Percentiles rank a stretch among this genome's conserved stretches.
These are phyloP conservation scores for Forbesichthys papilliferus DNA, from an alignment of 2,113 vertebrate genomes.

Conservation along the genomic window DNA sequence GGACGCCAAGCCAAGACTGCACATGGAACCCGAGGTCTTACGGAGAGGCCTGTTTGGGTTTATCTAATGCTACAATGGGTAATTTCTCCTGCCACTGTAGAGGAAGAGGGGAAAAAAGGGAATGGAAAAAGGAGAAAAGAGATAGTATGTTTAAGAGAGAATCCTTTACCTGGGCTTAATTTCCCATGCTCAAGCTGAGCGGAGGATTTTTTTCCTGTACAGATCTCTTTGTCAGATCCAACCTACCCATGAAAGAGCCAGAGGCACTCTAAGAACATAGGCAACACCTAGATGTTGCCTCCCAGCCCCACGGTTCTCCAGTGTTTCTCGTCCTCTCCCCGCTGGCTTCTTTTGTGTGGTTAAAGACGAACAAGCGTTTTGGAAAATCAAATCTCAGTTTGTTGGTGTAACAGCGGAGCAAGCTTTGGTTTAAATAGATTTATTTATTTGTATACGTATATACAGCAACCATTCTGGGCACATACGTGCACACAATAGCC, in stretches of 20 bases:
- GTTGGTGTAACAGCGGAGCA: conserved; percentile 68
- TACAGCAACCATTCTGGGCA: conserved; percentile 63
- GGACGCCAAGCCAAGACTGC: conserved; percentile 91
- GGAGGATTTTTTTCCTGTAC: conserved; percentile 80
- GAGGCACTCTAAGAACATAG: conserved; percentile 78
- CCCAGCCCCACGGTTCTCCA: conserved; percentile 74
- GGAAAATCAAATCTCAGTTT: conserved; percentile 80
- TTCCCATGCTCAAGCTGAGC: conserved; percentile 87
- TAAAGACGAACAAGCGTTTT: conserved; percentile 74
- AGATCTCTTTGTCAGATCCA: conserved; percentile 85
- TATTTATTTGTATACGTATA: conserved; percentile 38
- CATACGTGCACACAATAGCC: conserved; percentile 29
- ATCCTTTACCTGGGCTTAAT: conserved; percentile 97
- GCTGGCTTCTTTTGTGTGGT: conserved; percentile 74
- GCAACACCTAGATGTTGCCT: conserved; percentile 79
- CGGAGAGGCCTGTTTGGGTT: conserved; percentile 87
- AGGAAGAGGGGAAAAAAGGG: conserved; percentile 49
- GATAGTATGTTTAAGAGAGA: conserved; percentile 90
- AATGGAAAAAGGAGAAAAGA: conserved; percentile 68
- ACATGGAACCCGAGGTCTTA: conserved; percentile 90
- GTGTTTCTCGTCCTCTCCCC: conserved; percentile 64
- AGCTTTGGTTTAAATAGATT: conserved; percentile 71
- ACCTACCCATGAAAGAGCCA: conserved; percentile 82
- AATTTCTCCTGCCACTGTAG: conserved; percentile 90
- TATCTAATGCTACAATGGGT: conserved; percentile 89